Evolutionary conservation across 2,113 vertebrate genomes (phyloP), one percentile per base, ranked within the genome.

Genomic region (Myodes glareolus): DNA sequence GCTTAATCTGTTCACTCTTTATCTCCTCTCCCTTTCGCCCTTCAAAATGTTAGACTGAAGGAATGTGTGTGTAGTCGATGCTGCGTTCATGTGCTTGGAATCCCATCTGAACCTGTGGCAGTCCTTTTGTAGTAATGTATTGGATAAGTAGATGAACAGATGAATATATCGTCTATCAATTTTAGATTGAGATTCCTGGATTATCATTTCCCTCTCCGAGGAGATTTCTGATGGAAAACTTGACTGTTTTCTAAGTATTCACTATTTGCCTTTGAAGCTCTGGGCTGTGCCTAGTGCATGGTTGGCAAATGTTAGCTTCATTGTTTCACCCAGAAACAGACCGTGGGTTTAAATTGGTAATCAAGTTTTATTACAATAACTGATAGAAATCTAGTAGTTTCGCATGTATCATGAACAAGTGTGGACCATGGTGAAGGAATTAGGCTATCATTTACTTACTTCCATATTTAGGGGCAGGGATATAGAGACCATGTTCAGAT

Each of bases 81-180:
- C 39, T 65, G 0, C 36, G 63, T 70, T 89, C 21, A 5, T 21
- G 31, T 47, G 42, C 33, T 96, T 81, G n/a, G n/a, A 47, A 52
- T 75, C 70, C 19, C 58, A 2, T 84, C 63, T 90, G 63, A 63
- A 82, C 47, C 4, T 39, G 19, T 42, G 70, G 31, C 42, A 47
- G 17, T 94, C 87, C 90, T 88, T 91, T 76, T 50, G 58, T 68
- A 80, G 86, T 91, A 90, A 84, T 45, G 1, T 82, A 31, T 89
- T 92, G 42, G 75, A 4, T 90, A 33, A 55, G 42, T 87, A 25
- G 90, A 68, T 81, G 55, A 84, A 70, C 85, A 50, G 25, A 73
- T 58, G 21, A 39, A 25, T 29, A 42, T 89, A 86, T 63, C 73
- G 7, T 45, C 52, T 89, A 77, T 63, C 73, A 47, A 73, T 84